Evolutionary conservation across 2,888 invertebrate genomes (phyloP).

Genomic region (Cylindroiulus punctatus): DNA sequence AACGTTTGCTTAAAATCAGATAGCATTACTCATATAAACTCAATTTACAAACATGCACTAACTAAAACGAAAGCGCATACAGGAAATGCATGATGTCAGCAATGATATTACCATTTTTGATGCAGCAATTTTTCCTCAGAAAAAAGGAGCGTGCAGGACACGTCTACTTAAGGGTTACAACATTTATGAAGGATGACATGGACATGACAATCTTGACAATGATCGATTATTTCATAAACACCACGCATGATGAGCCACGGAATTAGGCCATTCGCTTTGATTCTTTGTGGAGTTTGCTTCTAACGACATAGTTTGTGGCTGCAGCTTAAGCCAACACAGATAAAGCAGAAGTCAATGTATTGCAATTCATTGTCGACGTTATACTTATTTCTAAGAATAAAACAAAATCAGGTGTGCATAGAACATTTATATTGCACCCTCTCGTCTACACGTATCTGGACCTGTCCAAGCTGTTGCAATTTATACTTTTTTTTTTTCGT

Average conservation of each 20-base stretch:
- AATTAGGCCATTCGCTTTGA: constrained; percentile 52
- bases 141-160: background rate
- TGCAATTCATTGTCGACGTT: background rate
- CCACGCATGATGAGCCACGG: constrained; percentile 31
- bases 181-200: constrained; percentile 36
- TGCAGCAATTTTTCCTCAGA: background rate
- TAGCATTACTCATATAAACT: background rate
- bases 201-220: constrained; percentile 49
- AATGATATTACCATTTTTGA: background rate
- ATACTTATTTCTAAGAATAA: background rate
- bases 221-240: constrained; percentile 54
- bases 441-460: too few species aligned
- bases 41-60: background rate
- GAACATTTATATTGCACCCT: too few species aligned
- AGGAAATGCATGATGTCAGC: constrained; percentile 4
- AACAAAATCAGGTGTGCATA: background rate
- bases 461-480: too few species aligned
- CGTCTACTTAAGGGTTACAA: constrained; percentile 22
- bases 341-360: background rate
- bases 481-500: too few species aligned
- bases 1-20: background rate
- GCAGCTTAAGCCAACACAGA: background rate
- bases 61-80: background rate
- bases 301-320: background rate
- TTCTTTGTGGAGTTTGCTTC: background rate